Conservation (phyloP, 2,888 invertebrate species). For the Callyntrura sp. region DNA sequence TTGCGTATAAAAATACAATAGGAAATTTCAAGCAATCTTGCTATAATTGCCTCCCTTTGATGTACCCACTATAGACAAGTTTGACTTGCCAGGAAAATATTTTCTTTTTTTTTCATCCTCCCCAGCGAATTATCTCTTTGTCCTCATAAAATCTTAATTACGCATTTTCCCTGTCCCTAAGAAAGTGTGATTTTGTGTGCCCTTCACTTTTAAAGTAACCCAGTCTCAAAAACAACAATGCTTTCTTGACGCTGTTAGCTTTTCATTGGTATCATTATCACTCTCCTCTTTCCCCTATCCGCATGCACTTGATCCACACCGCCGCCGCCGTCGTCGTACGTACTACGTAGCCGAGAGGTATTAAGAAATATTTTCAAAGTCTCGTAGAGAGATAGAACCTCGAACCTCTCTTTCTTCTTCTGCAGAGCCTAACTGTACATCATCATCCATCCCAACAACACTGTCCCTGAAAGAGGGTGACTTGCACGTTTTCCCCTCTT, state of each 20-base stretch:
- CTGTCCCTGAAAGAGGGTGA: constrained; percentile 69
- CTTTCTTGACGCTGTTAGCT: not conserved
- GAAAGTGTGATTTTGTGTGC: not conserved
- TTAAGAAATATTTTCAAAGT: not conserved
- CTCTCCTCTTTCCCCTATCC: not conserved
- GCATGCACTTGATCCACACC: constrained; percentile 46
- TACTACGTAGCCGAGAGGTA: too few species aligned
- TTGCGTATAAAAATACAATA: too few species aligned
- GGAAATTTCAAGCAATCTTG: too few species aligned
- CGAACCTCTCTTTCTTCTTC: not conserved
- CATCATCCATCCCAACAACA: constrained; percentile 33
- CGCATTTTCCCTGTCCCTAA: not conserved
- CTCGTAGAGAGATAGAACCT: not conserved
- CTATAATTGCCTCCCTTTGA: too few species aligned
- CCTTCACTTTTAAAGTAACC: too few species aligned
- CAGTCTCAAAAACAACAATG: too few species aligned
- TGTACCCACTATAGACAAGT: too few species aligned
- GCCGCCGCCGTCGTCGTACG: not conserved
- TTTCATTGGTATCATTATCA: not conserved
- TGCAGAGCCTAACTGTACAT: constrained; percentile 9
- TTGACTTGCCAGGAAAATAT: too few species aligned
- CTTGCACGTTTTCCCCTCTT: constrained; percentile 64
- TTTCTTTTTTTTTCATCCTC: too few species aligned
- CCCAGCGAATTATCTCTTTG: not conserved
- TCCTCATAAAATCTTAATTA: not conserved